Conservation (phyloP, 1,140 invertebrate genomes). For the Spodoptera litura region DNA sequence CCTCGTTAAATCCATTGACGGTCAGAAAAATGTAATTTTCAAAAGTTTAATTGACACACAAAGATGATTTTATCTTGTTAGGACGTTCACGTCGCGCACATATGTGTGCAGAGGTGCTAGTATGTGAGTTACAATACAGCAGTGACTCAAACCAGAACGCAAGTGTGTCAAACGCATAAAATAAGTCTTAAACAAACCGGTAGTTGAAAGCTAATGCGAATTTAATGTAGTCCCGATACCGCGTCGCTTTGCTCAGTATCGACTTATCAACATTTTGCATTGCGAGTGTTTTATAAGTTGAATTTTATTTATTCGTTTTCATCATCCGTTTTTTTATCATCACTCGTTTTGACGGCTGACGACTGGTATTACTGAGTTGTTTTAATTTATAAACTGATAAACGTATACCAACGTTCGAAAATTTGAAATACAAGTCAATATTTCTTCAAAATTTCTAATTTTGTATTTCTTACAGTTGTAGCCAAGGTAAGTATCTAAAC, state of each 20-base stretch:
- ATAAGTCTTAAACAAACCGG: slow-evolving; percentile 57
- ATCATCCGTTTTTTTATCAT: slow-evolving; percentile 42
- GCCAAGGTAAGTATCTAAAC: slow-evolving; percentile 9
- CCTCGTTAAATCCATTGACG: slow-evolving; percentile 1
- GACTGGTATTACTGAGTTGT: slow-evolving; percentile 36
- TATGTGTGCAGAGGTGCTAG: slow-evolving; percentile 13
- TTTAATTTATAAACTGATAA: slow-evolving; percentile 42
- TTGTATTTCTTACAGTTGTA: slow-evolving; percentile 20
- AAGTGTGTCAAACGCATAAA: slow-evolving; percentile 53
- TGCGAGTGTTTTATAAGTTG: slow-evolving; percentile 60
- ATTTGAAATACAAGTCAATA: slow-evolving; percentile 17
- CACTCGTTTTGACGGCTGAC: slow-evolving; percentile 42
- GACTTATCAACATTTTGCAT: slow-evolving; percentile 60
- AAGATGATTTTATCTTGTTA: slow-evolving; percentile 15
- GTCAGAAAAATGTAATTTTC: slow-evolving; percentile 14
- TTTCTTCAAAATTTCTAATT: slow-evolving; percentile 3
- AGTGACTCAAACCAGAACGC: slow-evolving; percentile 43
- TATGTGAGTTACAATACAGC: slow-evolving; percentile 40
- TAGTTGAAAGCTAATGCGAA: slow-evolving; percentile 70
- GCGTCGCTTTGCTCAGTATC: slow-evolving; percentile 61
- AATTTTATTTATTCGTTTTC: slow-evolving; percentile 48
- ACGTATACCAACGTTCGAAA: slow-evolving; percentile 25
- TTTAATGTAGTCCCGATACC: slow-evolving; percentile 70
- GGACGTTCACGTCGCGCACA: neutral
- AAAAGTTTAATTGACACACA: slow-evolving; percentile 32